Base-by-base conservation (phyloP, 2,888 invertebrate species). In the Notodonta dromedarius region DNA sequence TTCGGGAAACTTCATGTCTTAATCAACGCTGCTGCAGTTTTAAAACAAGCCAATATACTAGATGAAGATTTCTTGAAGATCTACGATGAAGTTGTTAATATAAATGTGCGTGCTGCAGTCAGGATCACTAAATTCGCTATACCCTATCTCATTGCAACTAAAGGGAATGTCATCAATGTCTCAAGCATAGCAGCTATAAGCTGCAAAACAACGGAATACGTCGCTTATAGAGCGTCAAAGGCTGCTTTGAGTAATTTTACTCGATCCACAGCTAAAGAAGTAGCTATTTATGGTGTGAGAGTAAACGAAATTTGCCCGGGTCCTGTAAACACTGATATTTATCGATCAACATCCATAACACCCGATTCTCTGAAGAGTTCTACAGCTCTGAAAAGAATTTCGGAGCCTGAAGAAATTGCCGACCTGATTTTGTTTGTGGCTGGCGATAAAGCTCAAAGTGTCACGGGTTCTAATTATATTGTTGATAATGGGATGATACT, bases 221-320 rank as follows among this genome's bases (percentile, higher is more conserved):
- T 68, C 35, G 39, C 76, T 0, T 83, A 82, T n/a, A 51, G 59
- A 24, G 32, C 70, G 6, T 79, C 83, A 0, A 86, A 86, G 58
- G 83, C 83, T n/a, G 82, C 73, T 3, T 12, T 85, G 9, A 70
- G 76, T 16, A 77, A 78, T 61, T 86, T 86, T 44, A 78, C 84
- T 0, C 73, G 77, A 46, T 65, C 71, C 5, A 69, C 67, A 5
- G 85, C 85, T 14, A 85, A 98, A 51, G 98, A 97, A 77, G 84
- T 97, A 48, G 96, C 96, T 14, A 71, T 94, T 0, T 95, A 95
- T 80, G 95, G 96, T 63, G 96, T 98, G 0, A 93, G 98, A 55
- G 97, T 97, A 0, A 84, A 85, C 57, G 48, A 75, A 0, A 65
- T 84, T 0, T 79, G 77, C 57, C 83, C 82, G 13, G 83, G 82